Evolutionary conservation across 2,888 invertebrate genomes (phyloP).

Genomic region (Amphipoea oculea): DNA sequence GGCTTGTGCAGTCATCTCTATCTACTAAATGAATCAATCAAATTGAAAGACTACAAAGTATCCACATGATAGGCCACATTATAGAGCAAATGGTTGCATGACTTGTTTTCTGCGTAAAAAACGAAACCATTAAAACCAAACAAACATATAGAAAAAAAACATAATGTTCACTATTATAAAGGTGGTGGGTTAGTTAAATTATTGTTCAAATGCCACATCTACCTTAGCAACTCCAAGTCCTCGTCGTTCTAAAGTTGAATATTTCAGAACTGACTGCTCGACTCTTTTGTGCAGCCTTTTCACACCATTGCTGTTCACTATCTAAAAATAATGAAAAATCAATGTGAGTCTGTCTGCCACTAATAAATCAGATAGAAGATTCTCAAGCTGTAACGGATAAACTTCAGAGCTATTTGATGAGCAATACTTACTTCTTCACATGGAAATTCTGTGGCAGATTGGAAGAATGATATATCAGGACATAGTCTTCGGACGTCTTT

Average conservation of each 20-base stretch:
- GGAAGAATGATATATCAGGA: slow-evolving; percentile 99
- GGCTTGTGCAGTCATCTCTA: neutral
- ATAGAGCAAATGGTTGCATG: neutral
- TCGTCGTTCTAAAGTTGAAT: slow-evolving; percentile 96
- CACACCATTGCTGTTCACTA: slow-evolving; percentile 94
- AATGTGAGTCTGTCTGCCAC: neutral
- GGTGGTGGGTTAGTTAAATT: neutral
- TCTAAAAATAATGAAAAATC: slow-evolving; percentile 75
- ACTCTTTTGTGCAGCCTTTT: slow-evolving; percentile 97
- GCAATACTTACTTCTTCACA: slow-evolving; percentile 91
- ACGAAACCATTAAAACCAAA: neutral
- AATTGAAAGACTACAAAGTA: neutral
- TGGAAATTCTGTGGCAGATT: slow-evolving; percentile 97
- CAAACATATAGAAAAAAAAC: neutral
- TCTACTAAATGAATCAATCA: neutral
- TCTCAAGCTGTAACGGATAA: neutral
- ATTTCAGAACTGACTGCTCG: slow-evolving; percentile 95
- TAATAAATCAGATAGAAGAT: neutral
- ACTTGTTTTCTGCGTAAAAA: neutral
- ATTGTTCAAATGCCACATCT: slow-evolving; percentile 58
- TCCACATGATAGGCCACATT: neutral
- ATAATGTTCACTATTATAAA: neutral
- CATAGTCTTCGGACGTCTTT: slow-evolving; percentile 98
- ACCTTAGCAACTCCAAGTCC: slow-evolving; percentile 97
- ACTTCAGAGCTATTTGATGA: neutral